These are phyloP conservation scores for Eristalis arbustorum DNA, from an alignment of 2,888 invertebrate genomes.

Conservation along the genomic window DNA sequence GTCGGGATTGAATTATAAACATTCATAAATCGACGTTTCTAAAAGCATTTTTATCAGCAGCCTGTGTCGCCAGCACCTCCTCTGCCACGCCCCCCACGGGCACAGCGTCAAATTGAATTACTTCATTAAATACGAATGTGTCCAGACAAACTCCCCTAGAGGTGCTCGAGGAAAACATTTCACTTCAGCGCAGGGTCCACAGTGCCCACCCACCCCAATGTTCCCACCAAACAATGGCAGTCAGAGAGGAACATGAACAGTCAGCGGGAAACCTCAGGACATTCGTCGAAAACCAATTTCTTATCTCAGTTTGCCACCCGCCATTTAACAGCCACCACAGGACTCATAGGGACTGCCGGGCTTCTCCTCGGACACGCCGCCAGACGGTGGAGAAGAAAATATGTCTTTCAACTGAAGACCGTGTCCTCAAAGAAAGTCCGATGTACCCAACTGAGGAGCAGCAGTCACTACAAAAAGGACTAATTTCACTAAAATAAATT, in stretches of 20 bases:
- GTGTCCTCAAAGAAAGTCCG: background rate
- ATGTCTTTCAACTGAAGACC: background rate
- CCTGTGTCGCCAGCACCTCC: background rate
- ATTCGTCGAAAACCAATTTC: slow-evolving; percentile 11
- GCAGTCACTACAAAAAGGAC: background rate
- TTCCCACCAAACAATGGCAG: background rate
- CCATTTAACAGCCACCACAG: slow-evolving; percentile 11
- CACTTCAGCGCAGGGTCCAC: background rate
- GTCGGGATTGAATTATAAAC: background rate
- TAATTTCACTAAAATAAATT: slow-evolving; percentile 54
- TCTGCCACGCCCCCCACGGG: background rate
- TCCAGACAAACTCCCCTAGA: background rate
- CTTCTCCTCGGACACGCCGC: background rate
- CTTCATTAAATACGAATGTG: background rate
- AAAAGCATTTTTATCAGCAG: background rate
- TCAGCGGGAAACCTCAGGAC: slow-evolving; percentile 26
- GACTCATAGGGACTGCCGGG: background rate
- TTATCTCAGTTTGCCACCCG: slow-evolving; percentile 25
- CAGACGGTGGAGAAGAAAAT: background rate
- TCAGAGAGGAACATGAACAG: slow-evolving; percentile 4
- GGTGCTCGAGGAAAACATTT: background rate
- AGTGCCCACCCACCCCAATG: background rate
- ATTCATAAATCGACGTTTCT: background rate
- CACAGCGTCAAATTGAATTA: background rate
- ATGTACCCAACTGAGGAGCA: background rate